phyloP scores from a whole-genome alignment of 2,113 vertebrate species.

The Chloebia gouldiae region DNA sequence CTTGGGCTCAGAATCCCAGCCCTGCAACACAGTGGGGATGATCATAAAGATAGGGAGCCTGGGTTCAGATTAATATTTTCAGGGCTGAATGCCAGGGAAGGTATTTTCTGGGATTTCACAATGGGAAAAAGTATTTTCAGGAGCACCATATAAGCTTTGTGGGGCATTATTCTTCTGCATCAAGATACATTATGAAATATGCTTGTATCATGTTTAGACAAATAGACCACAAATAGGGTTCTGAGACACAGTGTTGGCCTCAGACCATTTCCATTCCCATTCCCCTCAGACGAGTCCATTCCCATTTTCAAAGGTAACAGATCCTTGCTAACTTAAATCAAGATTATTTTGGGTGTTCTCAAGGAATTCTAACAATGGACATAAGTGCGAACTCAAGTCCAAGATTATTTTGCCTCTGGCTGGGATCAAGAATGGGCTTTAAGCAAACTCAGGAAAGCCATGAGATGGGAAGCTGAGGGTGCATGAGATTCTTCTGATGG shows the following conservation, averaged over 20 bases:
- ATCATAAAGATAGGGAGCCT: not conserved
- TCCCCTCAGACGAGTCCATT: not conserved
- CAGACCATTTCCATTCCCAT: not conserved
- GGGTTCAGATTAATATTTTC: not conserved
- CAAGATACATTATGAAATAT: not conserved
- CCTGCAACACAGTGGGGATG: not conserved
- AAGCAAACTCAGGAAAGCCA: not conserved
- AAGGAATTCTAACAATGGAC: not conserved
- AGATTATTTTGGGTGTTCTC: not conserved
- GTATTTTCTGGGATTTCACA: not conserved
- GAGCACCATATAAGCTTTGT: not conserved
- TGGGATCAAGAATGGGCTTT: not conserved
- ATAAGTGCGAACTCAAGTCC: not conserved
- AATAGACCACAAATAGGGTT: not conserved
- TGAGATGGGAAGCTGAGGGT: not conserved
- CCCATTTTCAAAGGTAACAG: not conserved
- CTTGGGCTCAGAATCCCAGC: not conserved
- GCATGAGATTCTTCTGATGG: not conserved
- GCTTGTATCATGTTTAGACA: not conserved
- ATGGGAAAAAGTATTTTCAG: not conserved
- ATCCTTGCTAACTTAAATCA: not conserved
- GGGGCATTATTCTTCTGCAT: not conserved
- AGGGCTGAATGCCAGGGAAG: not conserved
- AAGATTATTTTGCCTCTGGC: not conserved
- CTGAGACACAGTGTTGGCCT: not conserved